phyloP scores from a whole-genome alignment of 2,797 vertebrate species.

The Pipistrellus pipistrellus region DNA sequence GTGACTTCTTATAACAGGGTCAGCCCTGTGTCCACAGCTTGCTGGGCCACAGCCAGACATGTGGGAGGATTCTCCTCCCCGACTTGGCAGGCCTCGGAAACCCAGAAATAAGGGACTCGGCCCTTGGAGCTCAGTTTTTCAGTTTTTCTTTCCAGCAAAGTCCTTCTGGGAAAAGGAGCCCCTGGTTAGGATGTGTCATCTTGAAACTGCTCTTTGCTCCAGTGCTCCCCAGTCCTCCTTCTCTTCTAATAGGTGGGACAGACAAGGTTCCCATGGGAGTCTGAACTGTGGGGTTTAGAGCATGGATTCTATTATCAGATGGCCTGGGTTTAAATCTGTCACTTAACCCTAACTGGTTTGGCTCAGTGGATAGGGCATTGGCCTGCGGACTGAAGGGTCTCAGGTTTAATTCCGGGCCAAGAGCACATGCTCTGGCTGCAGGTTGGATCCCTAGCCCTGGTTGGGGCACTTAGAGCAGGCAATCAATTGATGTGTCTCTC shows the following conservation, averaged over 20 bases:
- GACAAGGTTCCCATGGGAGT: background rate
- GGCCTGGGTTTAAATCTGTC: background rate
- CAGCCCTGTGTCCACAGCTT: background rate
- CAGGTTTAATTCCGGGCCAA: no score
- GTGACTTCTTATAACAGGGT: background rate
- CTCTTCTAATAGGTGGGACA: accelerated
- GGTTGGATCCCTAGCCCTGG: no score
- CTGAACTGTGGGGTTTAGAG: background rate
- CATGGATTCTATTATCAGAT: background rate
- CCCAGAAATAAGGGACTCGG: background rate
- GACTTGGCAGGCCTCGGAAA: background rate
- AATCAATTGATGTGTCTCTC: no score
- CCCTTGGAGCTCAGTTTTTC: background rate
- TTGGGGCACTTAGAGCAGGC: no score
- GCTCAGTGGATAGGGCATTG: no score
- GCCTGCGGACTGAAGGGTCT: no score
- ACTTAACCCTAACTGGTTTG: background rate
- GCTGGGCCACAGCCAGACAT: background rate
- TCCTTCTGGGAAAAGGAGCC: constrained; percentile 37
- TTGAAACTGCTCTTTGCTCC: background rate
- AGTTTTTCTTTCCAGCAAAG: constrained; percentile 56
- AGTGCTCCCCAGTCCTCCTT: background rate
- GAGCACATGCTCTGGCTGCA: no score
- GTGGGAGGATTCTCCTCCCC: no score
- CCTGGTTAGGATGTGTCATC: background rate